These are phyloP conservation scores for Pantelozetes paolii DNA, from an alignment of 2,888 invertebrate genomes.

Conservation along the genomic window DNA sequence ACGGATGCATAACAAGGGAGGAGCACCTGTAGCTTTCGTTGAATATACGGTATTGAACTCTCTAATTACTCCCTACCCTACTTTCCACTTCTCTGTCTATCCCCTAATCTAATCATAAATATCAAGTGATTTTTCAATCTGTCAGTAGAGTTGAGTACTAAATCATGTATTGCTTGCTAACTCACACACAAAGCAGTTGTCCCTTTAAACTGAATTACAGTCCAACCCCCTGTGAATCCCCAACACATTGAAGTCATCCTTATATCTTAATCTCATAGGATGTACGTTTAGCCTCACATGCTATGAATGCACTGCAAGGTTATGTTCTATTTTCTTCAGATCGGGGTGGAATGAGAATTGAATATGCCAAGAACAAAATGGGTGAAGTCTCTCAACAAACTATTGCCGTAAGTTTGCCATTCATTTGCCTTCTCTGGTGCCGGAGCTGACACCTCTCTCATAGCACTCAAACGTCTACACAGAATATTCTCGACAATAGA, in stretches of 20 bases:
- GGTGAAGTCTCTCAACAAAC: conserved; percentile 61
- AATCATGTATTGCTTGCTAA: background rate
- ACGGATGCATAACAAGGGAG: conserved; percentile 74
- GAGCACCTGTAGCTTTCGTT: conserved; percentile 93
- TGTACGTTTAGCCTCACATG: conserved; percentile 82
- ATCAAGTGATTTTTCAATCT: background rate
- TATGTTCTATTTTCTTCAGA: conserved; percentile 91
- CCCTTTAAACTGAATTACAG: too few relatives aligned
- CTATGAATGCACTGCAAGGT: conserved; percentile 90
- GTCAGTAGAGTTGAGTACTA: background rate
- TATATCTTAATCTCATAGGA: conserved; percentile 57
- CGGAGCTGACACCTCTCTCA: conserved; percentile 17
- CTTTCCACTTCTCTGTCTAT: conserved; percentile 6
- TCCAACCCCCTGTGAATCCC: too few relatives aligned
- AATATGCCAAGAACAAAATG: conserved; percentile 99
- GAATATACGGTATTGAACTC: conserved; percentile 67
- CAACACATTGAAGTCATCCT: background rate
- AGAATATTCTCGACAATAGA: too few relatives aligned
- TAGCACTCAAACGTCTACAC: background rate
- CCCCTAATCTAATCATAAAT: background rate
- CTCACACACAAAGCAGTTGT: too few relatives aligned
- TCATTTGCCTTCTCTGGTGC: background rate
- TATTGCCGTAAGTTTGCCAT: background rate
- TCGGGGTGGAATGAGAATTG: conserved; percentile 95
- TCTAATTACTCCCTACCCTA: background rate